phyloP scores from a whole-genome alignment of 2,113 vertebrate species.

The Opisthocomus hoazin region DNA sequence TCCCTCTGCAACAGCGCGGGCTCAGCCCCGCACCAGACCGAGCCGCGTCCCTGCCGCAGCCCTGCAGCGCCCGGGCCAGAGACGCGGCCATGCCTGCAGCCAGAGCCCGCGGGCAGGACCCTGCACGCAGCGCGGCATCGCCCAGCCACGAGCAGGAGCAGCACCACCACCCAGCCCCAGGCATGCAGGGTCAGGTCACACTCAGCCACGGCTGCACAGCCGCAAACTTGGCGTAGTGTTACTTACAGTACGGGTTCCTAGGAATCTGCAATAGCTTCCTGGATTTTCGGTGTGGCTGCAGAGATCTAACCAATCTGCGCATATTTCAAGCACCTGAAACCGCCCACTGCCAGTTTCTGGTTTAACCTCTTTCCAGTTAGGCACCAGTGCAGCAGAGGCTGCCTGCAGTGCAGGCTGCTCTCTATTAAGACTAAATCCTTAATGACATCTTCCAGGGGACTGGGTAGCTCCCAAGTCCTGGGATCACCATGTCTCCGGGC shows the following conservation, averaged over 20 bases:
- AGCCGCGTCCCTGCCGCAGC: background rate
- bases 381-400: background rate
- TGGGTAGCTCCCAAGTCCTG: background rate
- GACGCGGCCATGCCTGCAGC: fast-evolving
- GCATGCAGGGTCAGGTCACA: background rate
- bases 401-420: background rate
- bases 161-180: fast-evolving
- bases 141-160: background rate
- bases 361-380: background rate
- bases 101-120: background rate
- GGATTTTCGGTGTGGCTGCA: background rate
- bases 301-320: fast-evolving
- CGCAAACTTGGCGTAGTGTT: background rate
- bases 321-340: background rate
- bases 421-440: background rate
- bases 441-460: no score
- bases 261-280: no score
- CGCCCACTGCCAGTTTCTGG: background rate
- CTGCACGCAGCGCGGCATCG: no score
- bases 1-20: background rate
- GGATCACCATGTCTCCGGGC: fast-evolving
- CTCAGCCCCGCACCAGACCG: background rate
- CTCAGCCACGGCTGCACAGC: background rate
- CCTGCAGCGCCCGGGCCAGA: background rate
- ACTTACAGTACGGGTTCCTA: no score